phyloP scores from a whole-genome alignment of 2,113 vertebrate species.

The Gymnarchus niloticus region DNA sequence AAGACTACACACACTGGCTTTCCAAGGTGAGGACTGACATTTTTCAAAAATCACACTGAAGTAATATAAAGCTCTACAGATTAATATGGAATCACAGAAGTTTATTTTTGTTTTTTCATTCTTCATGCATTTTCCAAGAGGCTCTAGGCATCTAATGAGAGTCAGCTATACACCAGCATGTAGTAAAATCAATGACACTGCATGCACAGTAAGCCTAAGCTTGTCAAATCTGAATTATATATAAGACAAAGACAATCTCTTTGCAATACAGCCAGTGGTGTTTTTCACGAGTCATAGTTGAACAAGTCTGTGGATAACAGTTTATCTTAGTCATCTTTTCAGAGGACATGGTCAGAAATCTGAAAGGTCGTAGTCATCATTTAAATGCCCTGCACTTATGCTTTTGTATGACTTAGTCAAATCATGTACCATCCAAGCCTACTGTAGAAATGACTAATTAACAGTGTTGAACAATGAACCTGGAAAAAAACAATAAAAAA shows the following conservation, averaged over 20 bases:
- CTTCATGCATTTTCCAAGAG: neutral
- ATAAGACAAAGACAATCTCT: no score
- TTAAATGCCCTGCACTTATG: neutral
- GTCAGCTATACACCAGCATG: neutral
- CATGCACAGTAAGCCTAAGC: neutral
- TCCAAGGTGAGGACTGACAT: no score
- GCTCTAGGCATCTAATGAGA: neutral
- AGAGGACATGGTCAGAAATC: neutral
- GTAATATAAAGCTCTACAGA: no score
- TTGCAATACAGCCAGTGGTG: no score
- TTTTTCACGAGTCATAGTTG: no score
- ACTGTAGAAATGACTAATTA: neutral
- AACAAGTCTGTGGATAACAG: no score
- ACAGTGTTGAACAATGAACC: neutral
- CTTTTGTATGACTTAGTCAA: conserved; percentile 9
- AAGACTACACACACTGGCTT: no score
- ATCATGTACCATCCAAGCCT: neutral
- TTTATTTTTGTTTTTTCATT: neutral
- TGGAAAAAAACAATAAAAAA: neutral
- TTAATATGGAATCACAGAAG: neutral
- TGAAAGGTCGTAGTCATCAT: neutral
- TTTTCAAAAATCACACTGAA: no score
- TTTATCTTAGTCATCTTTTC: neutral
- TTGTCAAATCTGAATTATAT: neutral
- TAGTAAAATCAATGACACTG: neutral